Evolutionary conservation across 2,888 invertebrate species (phyloP).

Genomic region (Mimumesa dahlbomi): DNA sequence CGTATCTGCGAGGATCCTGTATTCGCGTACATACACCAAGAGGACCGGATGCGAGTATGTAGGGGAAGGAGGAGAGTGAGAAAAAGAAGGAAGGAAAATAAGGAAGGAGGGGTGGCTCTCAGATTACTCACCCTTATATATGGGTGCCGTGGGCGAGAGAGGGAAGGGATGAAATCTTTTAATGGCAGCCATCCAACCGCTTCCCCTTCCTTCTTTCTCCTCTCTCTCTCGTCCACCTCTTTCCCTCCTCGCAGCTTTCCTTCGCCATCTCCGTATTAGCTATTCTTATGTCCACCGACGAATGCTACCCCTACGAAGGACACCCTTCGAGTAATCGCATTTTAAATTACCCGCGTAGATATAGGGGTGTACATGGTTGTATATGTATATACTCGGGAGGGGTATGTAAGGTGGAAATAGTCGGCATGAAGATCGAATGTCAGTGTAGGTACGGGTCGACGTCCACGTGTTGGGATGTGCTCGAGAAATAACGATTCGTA

Average conservation of each 20-base stretch:
- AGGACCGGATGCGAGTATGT: constrained; percentile 48
- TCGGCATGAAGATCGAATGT: constrained; percentile 61
- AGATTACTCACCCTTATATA: constrained; percentile 77
- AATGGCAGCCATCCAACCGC: constrained; percentile 77
- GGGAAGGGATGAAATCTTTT: constrained; percentile 76
- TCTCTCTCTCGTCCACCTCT: constrained; percentile 32
- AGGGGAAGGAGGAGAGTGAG: constrained; percentile 49
- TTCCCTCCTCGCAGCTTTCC: constrained; percentile 49
- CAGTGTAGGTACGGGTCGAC: constrained; percentile 49
- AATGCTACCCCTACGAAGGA: constrained; percentile 68
- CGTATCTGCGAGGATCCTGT: too few relatives aligned
- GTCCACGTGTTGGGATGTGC: constrained; percentile 17
- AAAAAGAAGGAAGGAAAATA: constrained; percentile 66
- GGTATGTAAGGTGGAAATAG: constrained; percentile 50
- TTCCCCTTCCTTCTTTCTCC: constrained; percentile 23
- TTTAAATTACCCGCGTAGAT: constrained; percentile 74
- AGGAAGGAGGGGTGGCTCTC: constrained; percentile 66
- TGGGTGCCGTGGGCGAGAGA: constrained; percentile 70
- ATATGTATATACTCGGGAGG: constrained; percentile 26
- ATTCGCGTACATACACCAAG: constrained; percentile 40
- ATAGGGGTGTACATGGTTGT: constrained; percentile 39
- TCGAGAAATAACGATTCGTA: constrained; percentile 28
- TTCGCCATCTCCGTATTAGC: constrained; percentile 73
- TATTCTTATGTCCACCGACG: constrained; percentile 77
- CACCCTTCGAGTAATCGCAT: constrained; percentile 75